These are phyloP conservation scores for Achroia grisella DNA, from an alignment of 1,140 invertebrate species.

Conservation along the genomic window DNA sequence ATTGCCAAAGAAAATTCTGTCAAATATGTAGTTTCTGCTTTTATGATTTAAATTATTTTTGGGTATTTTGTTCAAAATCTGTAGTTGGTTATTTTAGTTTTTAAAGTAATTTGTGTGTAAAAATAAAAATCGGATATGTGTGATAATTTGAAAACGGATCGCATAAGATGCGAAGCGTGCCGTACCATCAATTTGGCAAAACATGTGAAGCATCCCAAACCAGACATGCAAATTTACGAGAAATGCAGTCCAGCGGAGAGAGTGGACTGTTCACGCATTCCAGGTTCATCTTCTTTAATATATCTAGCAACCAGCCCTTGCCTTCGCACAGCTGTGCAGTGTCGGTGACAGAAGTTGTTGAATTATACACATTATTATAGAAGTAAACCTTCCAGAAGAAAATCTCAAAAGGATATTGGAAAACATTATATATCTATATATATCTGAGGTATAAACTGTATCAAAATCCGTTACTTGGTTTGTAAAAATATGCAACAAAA, in stretches of 20 bases:
- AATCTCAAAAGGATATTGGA: too few relatives aligned
- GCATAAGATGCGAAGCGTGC: constrained; percentile 43
- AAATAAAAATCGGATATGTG: constrained; percentile 39
- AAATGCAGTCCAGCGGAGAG: constrained; percentile 42
- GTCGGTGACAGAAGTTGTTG: too few relatives aligned
- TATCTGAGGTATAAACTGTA: too few relatives aligned
- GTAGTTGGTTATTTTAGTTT: constrained; percentile 3
- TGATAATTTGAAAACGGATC: constrained; percentile 34
- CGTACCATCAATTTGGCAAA: constrained; percentile 63
- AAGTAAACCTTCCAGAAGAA: too few relatives aligned
- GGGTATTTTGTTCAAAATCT: constrained; percentile 4
- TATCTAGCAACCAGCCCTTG: too few relatives aligned
- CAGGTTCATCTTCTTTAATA: constrained; percentile 22
- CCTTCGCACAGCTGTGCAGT: too few relatives aligned
- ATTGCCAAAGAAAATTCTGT: not conserved
- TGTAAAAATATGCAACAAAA: too few relatives aligned
- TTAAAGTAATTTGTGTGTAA: not conserved
- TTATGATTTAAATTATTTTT: not conserved
- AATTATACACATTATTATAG: too few relatives aligned
- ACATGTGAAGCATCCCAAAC: constrained; percentile 37
- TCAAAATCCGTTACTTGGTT: too few relatives aligned
- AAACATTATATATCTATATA: too few relatives aligned
- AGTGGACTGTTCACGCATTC: constrained; percentile 32
- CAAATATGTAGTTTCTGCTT: not conserved
- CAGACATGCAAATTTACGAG: constrained; percentile 58